These are phyloP conservation scores for Agriotes lineatus DNA, from an alignment of 2,888 invertebrate species.

Conservation along the genomic window DNA sequence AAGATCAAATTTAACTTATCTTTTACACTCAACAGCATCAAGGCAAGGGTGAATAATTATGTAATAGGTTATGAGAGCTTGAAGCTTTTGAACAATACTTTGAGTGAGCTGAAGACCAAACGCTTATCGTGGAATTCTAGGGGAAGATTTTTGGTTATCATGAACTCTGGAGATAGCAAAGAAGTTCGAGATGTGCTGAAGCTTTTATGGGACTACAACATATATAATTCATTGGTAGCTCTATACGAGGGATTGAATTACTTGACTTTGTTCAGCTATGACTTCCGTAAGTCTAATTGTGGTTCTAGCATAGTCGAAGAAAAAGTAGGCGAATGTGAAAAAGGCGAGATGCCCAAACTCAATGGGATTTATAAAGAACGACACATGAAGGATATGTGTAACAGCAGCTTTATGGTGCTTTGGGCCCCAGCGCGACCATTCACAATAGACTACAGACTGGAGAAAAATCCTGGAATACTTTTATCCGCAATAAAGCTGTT, in stretches of 20 bases:
- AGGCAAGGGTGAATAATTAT: conserved; percentile 17
- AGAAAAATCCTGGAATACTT: conserved; percentile 29
- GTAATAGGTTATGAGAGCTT: conserved; percentile 17
- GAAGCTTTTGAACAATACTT: conserved; percentile 5
- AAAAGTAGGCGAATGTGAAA: background rate
- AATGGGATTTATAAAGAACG: background rate
- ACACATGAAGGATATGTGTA: conserved; percentile 12
- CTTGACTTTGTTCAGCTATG: conserved; percentile 11
- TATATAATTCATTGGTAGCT: conserved; percentile 11
- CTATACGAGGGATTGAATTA: background rate
- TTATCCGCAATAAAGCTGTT: conserved; percentile 7
- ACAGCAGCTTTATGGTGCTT: background rate
- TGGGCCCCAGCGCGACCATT: conserved; percentile 15
- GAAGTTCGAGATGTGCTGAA: conserved; percentile 3
- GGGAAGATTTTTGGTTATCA: conserved; percentile 21
- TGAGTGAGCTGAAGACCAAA: background rate
- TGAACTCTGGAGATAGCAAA: too few species aligned
- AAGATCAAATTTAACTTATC: conserved; percentile 1
- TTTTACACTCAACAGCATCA: background rate
- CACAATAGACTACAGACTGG: background rate
- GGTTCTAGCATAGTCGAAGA: conserved; percentile 10
- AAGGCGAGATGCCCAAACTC: background rate
- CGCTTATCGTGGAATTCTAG: conserved; percentile 24
- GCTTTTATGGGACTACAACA: conserved; percentile 16
- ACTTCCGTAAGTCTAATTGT: conserved; percentile 19